A percentile compares a stretch with the other conserved stretches of the same genome.
Conservation (phyloP, 2,888 invertebrate genomes). For the Caradrina kadenii region DNA sequence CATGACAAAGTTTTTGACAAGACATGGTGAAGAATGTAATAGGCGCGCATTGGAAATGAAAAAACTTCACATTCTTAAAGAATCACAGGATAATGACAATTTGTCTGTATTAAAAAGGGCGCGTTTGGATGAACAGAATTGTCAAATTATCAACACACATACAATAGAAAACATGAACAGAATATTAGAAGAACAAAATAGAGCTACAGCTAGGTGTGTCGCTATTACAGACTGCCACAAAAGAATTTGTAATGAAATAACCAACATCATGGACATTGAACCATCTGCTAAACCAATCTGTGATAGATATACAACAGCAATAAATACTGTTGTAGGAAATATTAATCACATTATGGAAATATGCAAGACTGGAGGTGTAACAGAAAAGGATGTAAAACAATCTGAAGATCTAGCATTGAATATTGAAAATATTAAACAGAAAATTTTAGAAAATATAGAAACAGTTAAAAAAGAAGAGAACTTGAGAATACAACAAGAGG, state of each 20-base stretch:
- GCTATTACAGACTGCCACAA: constrained; percentile 90
- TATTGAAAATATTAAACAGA: constrained; percentile 86
- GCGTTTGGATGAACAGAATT: constrained; percentile 85
- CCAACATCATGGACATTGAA: constrained; percentile 83
- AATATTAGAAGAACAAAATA: constrained; percentile 88
- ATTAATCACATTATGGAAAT: constrained; percentile 85
- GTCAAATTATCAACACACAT: constrained; percentile 82
- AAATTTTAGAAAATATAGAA: constrained; percentile 82
- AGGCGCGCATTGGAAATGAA: constrained; percentile 84
- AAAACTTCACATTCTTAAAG: constrained; percentile 83
- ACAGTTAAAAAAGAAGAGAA: constrained; percentile 72
- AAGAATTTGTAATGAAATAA: constrained; percentile 90
- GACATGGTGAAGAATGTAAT: constrained; percentile 81
- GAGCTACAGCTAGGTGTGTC: constrained; percentile 86
- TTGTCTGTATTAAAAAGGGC: constrained; percentile 82
- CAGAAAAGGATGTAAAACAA: constrained; percentile 89
- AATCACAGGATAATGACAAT: constrained; percentile 89
- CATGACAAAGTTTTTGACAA: constrained; percentile 76
- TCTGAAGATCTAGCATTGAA: constrained; percentile 87
- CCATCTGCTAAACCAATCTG: constrained; percentile 80
- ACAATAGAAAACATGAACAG: constrained; percentile 87
- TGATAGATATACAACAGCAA: constrained; percentile 81
- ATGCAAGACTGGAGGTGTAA: constrained; percentile 82
- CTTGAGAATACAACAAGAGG: constrained; percentile 73
- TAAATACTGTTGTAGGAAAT: constrained; percentile 82